Percentiles rank a stretch among this genome's conserved stretches.
Conservation (phyloP, 37 sponge, comb jelly and placozoan species). For the Chondrilla cf. caribensis region DNA sequence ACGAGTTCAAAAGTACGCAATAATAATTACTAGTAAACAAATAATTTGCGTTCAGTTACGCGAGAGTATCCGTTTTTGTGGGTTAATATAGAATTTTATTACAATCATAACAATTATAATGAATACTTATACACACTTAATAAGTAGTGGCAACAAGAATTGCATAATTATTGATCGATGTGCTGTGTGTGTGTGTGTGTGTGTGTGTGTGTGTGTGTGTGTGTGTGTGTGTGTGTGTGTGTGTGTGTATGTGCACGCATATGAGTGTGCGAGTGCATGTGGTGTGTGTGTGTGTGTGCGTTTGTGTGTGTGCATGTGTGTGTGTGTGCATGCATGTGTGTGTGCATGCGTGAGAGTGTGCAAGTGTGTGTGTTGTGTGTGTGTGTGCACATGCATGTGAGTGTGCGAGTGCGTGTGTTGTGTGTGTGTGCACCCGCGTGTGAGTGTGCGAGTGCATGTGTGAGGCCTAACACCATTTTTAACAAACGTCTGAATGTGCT, state of each 20-base stretch:
- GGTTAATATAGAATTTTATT: too few species aligned
- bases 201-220: conserved; percentile 5
- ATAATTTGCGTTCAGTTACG: not conserved
- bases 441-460: conserved; percentile 32
- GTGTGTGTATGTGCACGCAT: not conserved
- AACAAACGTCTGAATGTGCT: too few species aligned
- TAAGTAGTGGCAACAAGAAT: too few species aligned
- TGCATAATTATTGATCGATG: too few species aligned
- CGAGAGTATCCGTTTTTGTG: too few species aligned
- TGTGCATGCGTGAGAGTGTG: conserved; percentile 38
- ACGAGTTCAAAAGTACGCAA: not conserved
- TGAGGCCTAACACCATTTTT: not conserved
- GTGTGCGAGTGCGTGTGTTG: conserved; percentile 23
- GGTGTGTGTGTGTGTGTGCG: conserved; percentile 14
- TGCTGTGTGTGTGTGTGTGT: conserved; percentile 18
- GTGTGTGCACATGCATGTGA: conserved; percentile 16
- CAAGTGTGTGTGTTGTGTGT: not conserved
- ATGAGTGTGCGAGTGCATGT: not conserved
- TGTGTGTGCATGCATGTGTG: conserved; percentile 37
- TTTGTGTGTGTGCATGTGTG: conserved; percentile 23
- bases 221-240: conserved; percentile 17
- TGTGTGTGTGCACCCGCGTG: conserved; percentile 1
- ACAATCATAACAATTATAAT: too few species aligned
- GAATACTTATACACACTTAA: too few species aligned
- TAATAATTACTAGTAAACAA: not conserved